Evolutionary conservation across 2,888 invertebrate genomes (phyloP), one percentile per base, ranked within the genome.

Genomic region (Myopa testacea): DNA sequence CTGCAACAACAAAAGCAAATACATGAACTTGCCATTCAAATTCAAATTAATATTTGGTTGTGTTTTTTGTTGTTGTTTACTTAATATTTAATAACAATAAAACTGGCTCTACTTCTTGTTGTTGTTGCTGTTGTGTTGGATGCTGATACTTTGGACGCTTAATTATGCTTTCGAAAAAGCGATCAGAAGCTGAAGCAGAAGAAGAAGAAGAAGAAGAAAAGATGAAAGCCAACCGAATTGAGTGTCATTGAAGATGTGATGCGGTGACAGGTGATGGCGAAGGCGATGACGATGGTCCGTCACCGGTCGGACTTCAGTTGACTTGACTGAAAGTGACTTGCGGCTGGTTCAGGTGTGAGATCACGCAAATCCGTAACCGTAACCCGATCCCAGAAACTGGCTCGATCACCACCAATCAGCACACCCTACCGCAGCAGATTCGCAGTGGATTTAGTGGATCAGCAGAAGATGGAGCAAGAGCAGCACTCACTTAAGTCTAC

Each of bases 21-120:
- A 67, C 37, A 67, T 10, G 52, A 68, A 55, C 75, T 75, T 75
- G 75, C 67, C 75, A 75, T 75, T 55, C 55, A 67, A 45, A 67
- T 55, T 26, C 3, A 52, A 26, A 26, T 71, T 71, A 45, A 63
- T 65, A 55, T 55, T 55, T 69, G 45, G 45, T 45, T 45, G 45
- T 45, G 4, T 45, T 8, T 58, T 58, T 37, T 75, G 19, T 52
- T 52, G 19, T 16, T 2, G 8, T 45, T 75, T 38, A 62, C 40
- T 38, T 65, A 8, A 50, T 52, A 50, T 52, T n/a, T 40, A 52
- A 70, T 45, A 52, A 26, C 55, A 45, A 72, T 45, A 45, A 55
- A 55, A 65, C 65, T 67, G 67, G 65, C 50, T 65, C 63, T n/a
- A 6, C n/a, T 55, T 67, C 37, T 75, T 74, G 63, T 63, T 65